phyloP scores from a whole-genome alignment of 1,140 invertebrate species.

The Zaprionus kolodkinae region DNA sequence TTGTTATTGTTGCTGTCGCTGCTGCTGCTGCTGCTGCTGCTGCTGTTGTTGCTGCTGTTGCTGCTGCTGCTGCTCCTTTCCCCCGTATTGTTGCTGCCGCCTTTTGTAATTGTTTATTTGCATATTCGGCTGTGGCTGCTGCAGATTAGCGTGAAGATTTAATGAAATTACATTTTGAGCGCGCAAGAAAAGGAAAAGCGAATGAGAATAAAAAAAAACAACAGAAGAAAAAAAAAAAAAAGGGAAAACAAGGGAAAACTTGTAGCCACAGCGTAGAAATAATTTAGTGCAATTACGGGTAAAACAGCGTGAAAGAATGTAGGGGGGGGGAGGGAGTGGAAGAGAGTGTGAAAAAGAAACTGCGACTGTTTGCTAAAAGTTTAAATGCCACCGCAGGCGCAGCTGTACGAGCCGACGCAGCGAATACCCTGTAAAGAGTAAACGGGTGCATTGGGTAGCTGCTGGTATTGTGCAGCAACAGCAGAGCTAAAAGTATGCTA shows the following conservation, averaged over 20 bases:
- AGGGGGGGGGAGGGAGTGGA: too few relatives aligned
- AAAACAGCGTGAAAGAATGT: constrained; percentile 3
- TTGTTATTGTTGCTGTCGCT: background rate
- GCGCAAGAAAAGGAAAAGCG: background rate
- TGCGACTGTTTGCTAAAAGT: constrained; percentile 50
- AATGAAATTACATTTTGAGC: constrained; percentile 59
- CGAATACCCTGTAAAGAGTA: background rate
- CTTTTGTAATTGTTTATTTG: constrained; percentile 73
- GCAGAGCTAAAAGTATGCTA: too few relatives aligned
- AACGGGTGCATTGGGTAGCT: background rate
- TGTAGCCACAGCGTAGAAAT: constrained; percentile 41
- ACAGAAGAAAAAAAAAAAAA: too few relatives aligned
- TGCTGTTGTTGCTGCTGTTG: background rate
- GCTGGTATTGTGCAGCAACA: too few relatives aligned
- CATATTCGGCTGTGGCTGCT: constrained; percentile 67
- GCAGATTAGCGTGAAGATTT: constrained; percentile 75
- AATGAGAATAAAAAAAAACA: background rate
- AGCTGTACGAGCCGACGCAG: background rate
- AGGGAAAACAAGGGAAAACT: background rate
- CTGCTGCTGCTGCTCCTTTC: constrained; percentile 5
- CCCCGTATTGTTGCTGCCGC: constrained; percentile 12
- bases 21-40: background rate
- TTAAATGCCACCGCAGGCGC: constrained; percentile 11
- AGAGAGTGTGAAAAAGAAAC: constrained; percentile 4
- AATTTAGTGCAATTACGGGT: constrained; percentile 61